phyloP scores from a whole-genome alignment of 2,888 invertebrate genomes.

The Oligia fasciuncula region DNA sequence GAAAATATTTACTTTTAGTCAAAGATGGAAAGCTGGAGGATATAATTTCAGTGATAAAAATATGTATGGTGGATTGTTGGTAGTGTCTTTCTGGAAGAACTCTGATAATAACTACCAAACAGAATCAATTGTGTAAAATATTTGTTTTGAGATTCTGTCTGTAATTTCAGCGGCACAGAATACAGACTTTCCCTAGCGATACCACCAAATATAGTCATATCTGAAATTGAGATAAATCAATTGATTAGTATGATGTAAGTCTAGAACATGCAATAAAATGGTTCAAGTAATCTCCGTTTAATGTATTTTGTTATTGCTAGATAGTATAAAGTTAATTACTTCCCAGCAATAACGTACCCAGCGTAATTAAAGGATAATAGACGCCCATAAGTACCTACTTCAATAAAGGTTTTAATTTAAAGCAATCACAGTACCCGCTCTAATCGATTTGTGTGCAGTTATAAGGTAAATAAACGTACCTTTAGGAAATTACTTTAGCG shows the following conservation, averaged over 20 bases:
- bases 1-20: constrained; percentile 6
- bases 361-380: constrained; percentile 57
- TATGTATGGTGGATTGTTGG: neutral
- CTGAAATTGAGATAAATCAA: neutral
- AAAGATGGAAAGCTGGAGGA: neutral
- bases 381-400: constrained; percentile 23
- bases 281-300: constrained; percentile 13
- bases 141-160: neutral
- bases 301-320: constrained; percentile 27
- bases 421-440: constrained; percentile 44
- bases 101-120: neutral
- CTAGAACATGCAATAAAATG: constrained; percentile 27
- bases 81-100: neutral
- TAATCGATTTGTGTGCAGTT: constrained; percentile 57
- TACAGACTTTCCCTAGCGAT: neutral
- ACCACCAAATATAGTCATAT: neutral
- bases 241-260: neutral
- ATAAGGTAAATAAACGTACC: constrained; percentile 59
- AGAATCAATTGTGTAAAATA: neutral
- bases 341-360: constrained; percentile 31
- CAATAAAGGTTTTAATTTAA: constrained; percentile 44
- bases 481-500: constrained; percentile 60
- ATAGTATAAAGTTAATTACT: constrained; percentile 48
- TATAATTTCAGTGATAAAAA: neutral
- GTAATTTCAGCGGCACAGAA: neutral